These are phyloP conservation scores for Oryzias melastigma DNA, from an alignment of 2,113 vertebrate genomes.

Conservation along the genomic window DNA sequence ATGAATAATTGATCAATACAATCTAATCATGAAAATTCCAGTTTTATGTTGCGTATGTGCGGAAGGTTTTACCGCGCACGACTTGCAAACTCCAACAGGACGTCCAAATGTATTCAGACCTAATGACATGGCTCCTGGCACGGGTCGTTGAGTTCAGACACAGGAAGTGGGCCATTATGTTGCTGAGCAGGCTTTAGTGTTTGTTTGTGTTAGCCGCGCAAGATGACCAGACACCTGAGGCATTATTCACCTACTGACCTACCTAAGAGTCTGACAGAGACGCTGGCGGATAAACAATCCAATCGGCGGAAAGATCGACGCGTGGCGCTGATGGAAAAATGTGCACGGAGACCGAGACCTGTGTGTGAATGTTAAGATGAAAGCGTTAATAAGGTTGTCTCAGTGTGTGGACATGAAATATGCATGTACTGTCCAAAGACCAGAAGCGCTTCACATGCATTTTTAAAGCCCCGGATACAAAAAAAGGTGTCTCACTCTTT, in stretches of 20 bases:
- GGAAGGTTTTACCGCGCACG: too few relatives aligned
- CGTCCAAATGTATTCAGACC: background rate
- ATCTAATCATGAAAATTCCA: too few relatives aligned
- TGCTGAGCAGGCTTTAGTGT: conserved; percentile 19
- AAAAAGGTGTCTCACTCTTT: conserved; percentile 15
- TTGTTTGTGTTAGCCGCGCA: conserved; percentile 4
- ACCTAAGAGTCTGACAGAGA: conserved; percentile 11
- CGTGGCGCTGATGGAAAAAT: background rate
- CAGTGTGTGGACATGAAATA: conserved; percentile 44
- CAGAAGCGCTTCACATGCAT: conserved; percentile 24
- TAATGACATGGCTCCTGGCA: background rate
- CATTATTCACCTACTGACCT: conserved; percentile 25
- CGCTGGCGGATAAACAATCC: background rate
- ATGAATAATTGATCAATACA: too few relatives aligned
- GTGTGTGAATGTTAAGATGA: conserved; percentile 27
- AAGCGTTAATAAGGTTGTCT: conserved; percentile 49
- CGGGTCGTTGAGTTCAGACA: conserved; percentile 20
- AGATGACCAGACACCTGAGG: conserved; percentile 15
- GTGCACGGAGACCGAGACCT: background rate
- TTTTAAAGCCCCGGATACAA: conserved; percentile 40
- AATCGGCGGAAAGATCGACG: background rate
- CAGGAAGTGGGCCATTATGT: conserved; percentile 3
- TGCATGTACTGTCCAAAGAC: conserved; percentile 34
- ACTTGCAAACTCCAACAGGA: too few relatives aligned
- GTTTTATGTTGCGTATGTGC: too few relatives aligned